A percentile compares a stretch with the other conserved stretches of the same genome.
Conservation (phyloP, 2,797 vertebrate species). For the Neosilurus mollespiculum region DNA sequence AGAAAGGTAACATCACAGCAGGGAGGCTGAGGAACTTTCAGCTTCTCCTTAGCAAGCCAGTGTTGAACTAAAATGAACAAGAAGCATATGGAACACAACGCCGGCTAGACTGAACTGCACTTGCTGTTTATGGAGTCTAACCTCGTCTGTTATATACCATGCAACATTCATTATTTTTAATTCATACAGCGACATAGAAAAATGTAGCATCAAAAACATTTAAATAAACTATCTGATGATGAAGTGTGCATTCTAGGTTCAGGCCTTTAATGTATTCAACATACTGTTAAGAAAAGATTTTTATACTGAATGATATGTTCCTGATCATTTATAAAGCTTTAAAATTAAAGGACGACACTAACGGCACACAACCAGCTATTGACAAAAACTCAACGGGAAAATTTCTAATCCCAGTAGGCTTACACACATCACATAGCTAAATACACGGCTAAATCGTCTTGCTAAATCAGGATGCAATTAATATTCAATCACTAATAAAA, state of each 20-base stretch:
- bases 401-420: constrained; percentile 9
- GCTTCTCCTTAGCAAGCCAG: constrained; percentile 14
- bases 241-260: neutral
- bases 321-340: neutral
- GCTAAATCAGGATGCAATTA: neutral
- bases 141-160: neutral
- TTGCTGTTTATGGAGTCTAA: neutral
- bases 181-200: neutral
- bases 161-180: neutral
- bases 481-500: neutral
- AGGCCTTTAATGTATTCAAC: neutral
- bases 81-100: neutral
- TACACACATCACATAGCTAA: neutral
- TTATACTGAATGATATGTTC: neutral
- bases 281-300: neutral
- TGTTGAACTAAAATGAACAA: neutral
- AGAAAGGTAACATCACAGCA: constrained; percentile 38
- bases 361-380: constrained; percentile 6
- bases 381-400: neutral
- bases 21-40: constrained; percentile 35
- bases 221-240: neutral
- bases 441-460: neutral
- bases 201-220: neutral
- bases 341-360: neutral
- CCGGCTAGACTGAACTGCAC: neutral